Conservation (phyloP, 1,140 invertebrate species). For the Pseudomyrmex gracilis region DNA sequence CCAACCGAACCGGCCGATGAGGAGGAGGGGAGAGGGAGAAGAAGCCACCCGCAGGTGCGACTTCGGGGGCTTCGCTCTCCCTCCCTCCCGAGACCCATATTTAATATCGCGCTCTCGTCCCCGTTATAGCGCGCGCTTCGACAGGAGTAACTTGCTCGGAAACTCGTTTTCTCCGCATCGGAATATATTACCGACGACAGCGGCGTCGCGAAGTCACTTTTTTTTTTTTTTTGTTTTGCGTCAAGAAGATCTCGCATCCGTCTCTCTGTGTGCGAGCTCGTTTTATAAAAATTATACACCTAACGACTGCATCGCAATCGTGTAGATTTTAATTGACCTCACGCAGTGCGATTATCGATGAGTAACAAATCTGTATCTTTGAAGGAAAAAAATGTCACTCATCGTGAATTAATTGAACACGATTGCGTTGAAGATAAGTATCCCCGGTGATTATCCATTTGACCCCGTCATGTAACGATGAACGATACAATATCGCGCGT, state of each 20-base stretch:
- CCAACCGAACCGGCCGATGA: conserved; percentile 73
- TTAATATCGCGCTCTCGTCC: conserved; percentile 69
- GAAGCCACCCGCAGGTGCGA: conserved; percentile 83
- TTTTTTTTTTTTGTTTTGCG: conserved; percentile 28
- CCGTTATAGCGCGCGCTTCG: conserved; percentile 55
- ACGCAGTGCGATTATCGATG: conserved; percentile 49
- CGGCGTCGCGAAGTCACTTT: conserved; percentile 19
- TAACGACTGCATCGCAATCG: too few species aligned
- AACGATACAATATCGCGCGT: conserved; percentile 1
- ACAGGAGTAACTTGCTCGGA: conserved; percentile 44
- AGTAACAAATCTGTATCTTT: conserved; percentile 6
- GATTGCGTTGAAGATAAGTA: conserved; percentile 24
- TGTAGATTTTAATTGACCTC: conserved; percentile 45
- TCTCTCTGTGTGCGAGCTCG: background rate
- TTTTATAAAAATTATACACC: conserved; percentile 13
- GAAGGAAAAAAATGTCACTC: background rate
- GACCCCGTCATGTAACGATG: background rate
- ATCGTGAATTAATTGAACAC: conserved; percentile 47
- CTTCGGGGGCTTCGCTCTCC: conserved; percentile 77
- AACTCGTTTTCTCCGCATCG: conserved; percentile 53
- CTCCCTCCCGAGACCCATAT: conserved; percentile 62
- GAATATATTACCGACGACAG: conserved; percentile 9
- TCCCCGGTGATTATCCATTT: conserved; percentile 22
- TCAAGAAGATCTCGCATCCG: background rate
- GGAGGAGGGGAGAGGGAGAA: conserved; percentile 59